These are phyloP conservation scores for Chaitophorus viminalis DNA, from an alignment of 2,888 invertebrate genomes.

Conservation along the genomic window DNA sequence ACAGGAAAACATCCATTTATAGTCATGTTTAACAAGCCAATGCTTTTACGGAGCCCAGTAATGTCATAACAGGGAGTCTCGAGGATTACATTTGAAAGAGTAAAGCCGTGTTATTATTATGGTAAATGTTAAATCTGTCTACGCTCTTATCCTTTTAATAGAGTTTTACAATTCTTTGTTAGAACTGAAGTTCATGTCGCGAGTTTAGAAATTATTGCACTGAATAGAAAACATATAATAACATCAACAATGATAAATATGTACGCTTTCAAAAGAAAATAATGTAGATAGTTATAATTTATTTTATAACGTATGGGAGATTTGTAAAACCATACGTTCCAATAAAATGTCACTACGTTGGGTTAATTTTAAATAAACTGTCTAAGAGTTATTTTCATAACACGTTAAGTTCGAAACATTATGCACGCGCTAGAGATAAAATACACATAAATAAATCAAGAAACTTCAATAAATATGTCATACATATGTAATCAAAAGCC, in stretches of 20 bases:
- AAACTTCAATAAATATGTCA: neutral
- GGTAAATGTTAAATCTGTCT: neutral
- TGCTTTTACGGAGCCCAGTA: constrained; percentile 4
- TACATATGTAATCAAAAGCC: neutral
- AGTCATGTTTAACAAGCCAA: constrained; percentile 10
- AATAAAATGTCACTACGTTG: neutral
- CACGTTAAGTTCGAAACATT: neutral
- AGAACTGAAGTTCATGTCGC: neutral
- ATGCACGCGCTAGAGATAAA: neutral
- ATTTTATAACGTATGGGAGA: too few species aligned
- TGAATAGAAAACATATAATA: neutral
- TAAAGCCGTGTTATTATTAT: neutral
- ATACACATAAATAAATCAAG: neutral
- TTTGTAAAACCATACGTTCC: neutral
- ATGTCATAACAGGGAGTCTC: neutral
- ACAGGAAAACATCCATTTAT: neutral
- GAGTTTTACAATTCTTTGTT: neutral
- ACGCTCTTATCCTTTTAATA: neutral
- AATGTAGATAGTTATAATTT: neutral
- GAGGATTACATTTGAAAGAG: neutral
- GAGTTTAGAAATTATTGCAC: neutral
- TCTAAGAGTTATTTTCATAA: neutral
- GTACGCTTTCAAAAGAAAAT: neutral
- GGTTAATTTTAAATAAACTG: neutral
- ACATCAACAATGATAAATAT: neutral